Base-by-base conservation (phyloP, 2,797 vertebrate genomes). In the Basileuterus tristriatus region DNA sequence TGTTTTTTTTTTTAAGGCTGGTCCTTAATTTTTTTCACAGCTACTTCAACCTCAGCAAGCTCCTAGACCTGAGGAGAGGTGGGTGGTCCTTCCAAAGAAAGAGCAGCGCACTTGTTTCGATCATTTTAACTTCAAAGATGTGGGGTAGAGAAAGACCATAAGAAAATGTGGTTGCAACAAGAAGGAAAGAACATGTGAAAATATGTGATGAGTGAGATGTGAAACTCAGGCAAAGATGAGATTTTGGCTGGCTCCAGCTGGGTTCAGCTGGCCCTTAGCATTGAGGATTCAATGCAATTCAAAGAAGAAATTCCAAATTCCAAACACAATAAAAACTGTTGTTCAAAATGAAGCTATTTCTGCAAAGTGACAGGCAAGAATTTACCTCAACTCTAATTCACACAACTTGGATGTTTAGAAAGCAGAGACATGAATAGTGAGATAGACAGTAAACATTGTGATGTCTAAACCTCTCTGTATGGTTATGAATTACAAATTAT, bases 241-340 rank as follows among this genome's bases (percentile, higher is more conserved):
- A 30, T 91, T 84, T 83, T 69, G 47, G 55, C 55, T 79, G 59
- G 36, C 21, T 90, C n/a, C 20, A n/a, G 13, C 22, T 43, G 60
- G 20, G 36, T 44, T 91, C 63, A 59, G 55, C 55, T 65, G 53
- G 30, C 67, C 74, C 16, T 79, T 62, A 58, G 43, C 27, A 76
- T 43, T 63, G 63, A 92, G 71, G 36, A 53, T 59, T 92, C 39
- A 58, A 55, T 47, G n/a, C 63, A 44, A 36, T 39, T 91, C 55
- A 79, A 89, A 91, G 70, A 43, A 87, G 70, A 91, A 94, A 63
- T 79, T 75, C 30, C 59, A 84, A 87, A 72, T 83, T 75, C n/a
- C 63, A 87, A 89, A 69, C 18, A 26, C 50, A 84, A 11, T 49
- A 89, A 69, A 82, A 69, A 24, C 11, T 49, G 13, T 16, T 36